Base-by-base conservation (phyloP, 2,113 vertebrate species). In the Scomber colias region DNA sequence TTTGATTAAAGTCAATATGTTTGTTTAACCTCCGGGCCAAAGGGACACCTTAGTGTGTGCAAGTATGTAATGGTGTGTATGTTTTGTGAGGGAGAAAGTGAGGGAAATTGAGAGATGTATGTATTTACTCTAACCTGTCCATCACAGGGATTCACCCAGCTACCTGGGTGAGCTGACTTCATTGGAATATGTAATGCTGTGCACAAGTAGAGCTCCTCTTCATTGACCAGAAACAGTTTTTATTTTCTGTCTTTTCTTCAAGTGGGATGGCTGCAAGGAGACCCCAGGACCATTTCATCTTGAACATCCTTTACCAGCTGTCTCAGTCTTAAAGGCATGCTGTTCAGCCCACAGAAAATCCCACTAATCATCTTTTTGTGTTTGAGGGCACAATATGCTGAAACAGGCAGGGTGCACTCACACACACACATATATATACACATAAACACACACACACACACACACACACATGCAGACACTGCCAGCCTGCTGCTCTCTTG, bases 351-450 rank as follows among this genome's bases (percentile, higher is more conserved):
- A 83, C 86, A 92, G 88, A 94, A 94, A 94, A 94, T 93, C 92
- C 90, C 90, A 91, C 92, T 95, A 95, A 94, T 95, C 93, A 94
- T 94, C 92, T 93, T 93, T 95, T 94, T 93, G 93, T 93, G 94
- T 95, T 94, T 88, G 82, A 92, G 93, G 94, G 93, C 93, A 94
- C 93, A 93, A 94, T 94, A 93, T 94, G 93, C 93, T 93, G 91
- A 87, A 95, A 92, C 87, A 92, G 82, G 90, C 92, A 92, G 93
- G 87, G 90, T 90, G 89, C 85, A 82, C 65, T 76, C 68, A 68
- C 86, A 63, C 75, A 71, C 66, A 74, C 71, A 82, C 73, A 86
- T 54, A 79, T 81, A 56, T 31, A 48, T 35, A 44, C 64, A 83
- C 70, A 50, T 71, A 83, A 72, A 73, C 48, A 68, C 55, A 79